phyloP scores from a whole-genome alignment of 2,797 vertebrate species.

The Anabacerthia variegaticeps region DNA sequence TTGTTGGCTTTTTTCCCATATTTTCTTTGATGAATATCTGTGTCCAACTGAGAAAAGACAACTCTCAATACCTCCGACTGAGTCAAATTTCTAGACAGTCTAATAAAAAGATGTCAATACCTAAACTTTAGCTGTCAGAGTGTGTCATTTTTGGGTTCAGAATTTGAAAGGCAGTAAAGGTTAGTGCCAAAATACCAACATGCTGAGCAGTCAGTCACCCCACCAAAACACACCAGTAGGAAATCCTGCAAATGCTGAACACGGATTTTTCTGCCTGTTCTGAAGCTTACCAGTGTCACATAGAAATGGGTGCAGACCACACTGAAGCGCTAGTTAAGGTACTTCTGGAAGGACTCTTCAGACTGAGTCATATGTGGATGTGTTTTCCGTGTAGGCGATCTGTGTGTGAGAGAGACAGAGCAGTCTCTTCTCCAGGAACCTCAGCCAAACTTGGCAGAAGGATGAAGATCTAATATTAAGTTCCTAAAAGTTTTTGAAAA shows the following conservation, averaged over 20 bases:
- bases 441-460: neutral
- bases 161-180: neutral
- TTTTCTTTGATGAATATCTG: neutral
- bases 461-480: neutral
- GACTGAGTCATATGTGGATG: neutral
- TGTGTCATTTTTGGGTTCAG: neutral
- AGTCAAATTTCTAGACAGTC: neutral
- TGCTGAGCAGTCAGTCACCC: neutral
- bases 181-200: neutral
- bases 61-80: neutral
- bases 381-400: neutral
- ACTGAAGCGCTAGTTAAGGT: neutral
- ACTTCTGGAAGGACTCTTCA: neutral
- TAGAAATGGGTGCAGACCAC: neutral
- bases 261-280: neutral
- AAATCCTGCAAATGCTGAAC: neutral
- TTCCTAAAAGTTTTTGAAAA: constrained; percentile 20
- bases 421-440: neutral
- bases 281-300: neutral
- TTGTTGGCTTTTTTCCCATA: neutral
- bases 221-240: neutral
- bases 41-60: neutral
- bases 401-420: neutral
- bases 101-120: neutral
- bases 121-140: neutral